Conservation (phyloP, 2,113 vertebrate species). For the Aspidoscelis tigris region DNA sequence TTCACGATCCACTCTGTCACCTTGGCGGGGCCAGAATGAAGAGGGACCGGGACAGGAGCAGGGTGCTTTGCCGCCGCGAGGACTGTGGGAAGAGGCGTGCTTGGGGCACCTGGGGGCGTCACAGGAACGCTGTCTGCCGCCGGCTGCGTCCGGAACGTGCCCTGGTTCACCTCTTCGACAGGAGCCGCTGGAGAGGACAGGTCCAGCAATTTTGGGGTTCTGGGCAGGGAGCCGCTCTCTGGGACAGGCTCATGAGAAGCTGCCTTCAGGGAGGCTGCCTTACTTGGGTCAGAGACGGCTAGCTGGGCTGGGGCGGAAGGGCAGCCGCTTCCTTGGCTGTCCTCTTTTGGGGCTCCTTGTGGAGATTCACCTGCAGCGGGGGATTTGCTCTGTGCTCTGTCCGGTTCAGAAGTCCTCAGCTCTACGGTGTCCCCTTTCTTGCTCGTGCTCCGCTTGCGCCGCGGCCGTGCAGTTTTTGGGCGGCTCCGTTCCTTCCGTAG, state of each 20-base stretch:
- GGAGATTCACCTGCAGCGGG: constrained; percentile 41
- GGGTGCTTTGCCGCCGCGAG: constrained; percentile 72
- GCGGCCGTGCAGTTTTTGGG: constrained; percentile 82
- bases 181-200: neutral
- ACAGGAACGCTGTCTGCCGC: constrained; percentile 71
- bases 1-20: constrained; percentile 87
- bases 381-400: constrained; percentile 65
- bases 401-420: constrained; percentile 47
- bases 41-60: constrained; percentile 68
- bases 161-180: constrained; percentile 68
- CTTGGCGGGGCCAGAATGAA: constrained; percentile 71
- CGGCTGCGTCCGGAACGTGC: constrained; percentile 71
- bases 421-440: constrained; percentile 75
- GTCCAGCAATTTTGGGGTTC: constrained; percentile 35
- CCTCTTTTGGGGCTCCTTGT: constrained; percentile 55
- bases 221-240: constrained; percentile 58
- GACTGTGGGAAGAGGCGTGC: constrained; percentile 42
- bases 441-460: constrained; percentile 80
- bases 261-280: constrained; percentile 50
- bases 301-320: neutral
- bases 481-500: constrained; percentile 85
- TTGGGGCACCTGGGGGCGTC: constrained; percentile 62
- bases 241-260: constrained; percentile 7
- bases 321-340: constrained; percentile 54
- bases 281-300: constrained; percentile 22